Evolutionary conservation across 1,140 invertebrate species (phyloP).

Genomic region (Trichonephila clavata): DNA sequence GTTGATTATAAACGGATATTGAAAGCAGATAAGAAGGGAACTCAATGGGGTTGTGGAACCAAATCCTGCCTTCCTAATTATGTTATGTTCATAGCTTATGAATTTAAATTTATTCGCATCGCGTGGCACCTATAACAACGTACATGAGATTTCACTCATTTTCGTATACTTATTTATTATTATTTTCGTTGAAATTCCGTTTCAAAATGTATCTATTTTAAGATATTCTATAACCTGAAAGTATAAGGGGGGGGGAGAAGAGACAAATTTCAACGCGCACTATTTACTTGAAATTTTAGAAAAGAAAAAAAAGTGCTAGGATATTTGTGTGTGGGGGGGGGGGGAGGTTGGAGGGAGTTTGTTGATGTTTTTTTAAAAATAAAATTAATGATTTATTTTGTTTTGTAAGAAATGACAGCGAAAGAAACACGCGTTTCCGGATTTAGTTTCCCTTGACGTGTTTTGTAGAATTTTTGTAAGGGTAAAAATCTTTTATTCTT

Average conservation of each 20-base stretch:
- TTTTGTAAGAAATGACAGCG: no score
- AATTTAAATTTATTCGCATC: conserved; percentile 21
- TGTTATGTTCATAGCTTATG: not conserved
- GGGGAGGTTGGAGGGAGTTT: no score
- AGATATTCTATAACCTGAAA: not conserved
- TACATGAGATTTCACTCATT: conserved; percentile 20
- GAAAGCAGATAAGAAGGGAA: conserved; percentile 15
- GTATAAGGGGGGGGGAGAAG: not conserved
- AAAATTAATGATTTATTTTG: no score
- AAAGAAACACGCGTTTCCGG: no score
- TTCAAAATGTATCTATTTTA: not conserved
- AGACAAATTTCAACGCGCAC: no score
- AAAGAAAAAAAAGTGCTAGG: no score
- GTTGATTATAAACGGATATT: conserved; percentile 32
- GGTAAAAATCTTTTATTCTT: no score
- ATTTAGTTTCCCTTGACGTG: no score
- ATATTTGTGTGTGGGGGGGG: no score
- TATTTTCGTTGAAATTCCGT: not conserved
- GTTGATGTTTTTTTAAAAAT: no score
- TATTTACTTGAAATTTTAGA: no score
- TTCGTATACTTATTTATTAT: not conserved
- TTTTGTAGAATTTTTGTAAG: no score
- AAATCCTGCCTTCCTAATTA: not conserved
- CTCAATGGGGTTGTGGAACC: not conserved
- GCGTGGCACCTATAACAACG: not conserved